phyloP scores from a whole-genome alignment of 2,888 invertebrate genomes.

The Quadroppia sp. region DNA sequence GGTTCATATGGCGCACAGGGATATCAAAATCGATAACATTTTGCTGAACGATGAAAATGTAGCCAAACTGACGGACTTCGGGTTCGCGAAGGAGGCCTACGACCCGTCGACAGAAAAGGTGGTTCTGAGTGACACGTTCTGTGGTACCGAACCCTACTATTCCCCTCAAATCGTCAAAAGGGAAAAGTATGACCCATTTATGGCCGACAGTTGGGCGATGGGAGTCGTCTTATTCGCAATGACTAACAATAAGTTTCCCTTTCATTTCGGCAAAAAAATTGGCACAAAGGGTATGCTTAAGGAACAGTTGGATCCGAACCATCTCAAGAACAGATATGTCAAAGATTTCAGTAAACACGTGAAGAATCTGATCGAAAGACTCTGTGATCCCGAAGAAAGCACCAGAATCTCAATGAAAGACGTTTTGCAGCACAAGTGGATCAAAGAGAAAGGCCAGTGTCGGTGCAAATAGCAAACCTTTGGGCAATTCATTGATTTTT shows the following conservation, averaged over 20 bases:
- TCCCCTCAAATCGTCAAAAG: constrained; percentile 1
- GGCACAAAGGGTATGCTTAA: not conserved
- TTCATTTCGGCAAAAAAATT: constrained; percentile 36
- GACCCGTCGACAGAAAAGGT: not conserved
- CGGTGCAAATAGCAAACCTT: too few species aligned
- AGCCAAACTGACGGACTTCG: constrained; percentile 41
- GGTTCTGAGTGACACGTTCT: constrained; percentile 24
- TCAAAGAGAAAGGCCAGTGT: constrained; percentile 24
- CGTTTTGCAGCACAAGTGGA: constrained; percentile 26
- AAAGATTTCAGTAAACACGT: not conserved
- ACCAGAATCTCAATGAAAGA: not conserved
- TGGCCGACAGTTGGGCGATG: constrained; percentile 43
- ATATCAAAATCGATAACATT: constrained; percentile 43
- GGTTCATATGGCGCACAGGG: constrained; percentile 34
- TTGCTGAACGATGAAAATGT: not conserved
- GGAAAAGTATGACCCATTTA: constrained; percentile 35
- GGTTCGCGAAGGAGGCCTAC: constrained; percentile 29
- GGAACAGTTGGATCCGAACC: constrained; percentile 18
- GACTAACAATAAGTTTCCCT: constrained; percentile 43
- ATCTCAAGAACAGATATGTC: not conserved
- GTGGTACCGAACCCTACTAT: constrained; percentile 42
- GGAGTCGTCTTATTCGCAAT: constrained; percentile 41
- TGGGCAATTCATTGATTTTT: too few species aligned
- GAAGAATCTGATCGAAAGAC: not conserved
- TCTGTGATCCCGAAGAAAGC: constrained; percentile 32